Conservation (phyloP, 2,113 vertebrate species). For the Phylloscopus whistleri region DNA sequence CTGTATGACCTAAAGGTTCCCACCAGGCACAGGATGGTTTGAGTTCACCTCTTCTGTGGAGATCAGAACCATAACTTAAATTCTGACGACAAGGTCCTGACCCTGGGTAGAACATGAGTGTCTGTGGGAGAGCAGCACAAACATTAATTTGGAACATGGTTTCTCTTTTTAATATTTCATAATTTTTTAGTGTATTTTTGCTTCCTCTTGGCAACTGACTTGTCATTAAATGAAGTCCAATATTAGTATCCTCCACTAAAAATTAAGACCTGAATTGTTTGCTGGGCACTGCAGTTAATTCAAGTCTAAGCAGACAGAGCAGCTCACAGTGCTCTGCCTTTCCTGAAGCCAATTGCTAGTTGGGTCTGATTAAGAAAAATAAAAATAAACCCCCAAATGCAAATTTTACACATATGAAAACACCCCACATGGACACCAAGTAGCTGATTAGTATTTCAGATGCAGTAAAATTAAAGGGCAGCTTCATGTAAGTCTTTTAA, state of each 20-base stretch:
- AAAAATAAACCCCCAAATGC: not conserved
- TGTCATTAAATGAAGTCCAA: not conserved
- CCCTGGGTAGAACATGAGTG: accelerated
- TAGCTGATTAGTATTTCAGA: not conserved
- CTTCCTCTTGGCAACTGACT: not conserved
- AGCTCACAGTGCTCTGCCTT: not conserved
- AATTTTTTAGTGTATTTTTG: not conserved
- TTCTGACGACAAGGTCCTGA: not conserved
- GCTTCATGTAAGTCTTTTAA: not conserved
- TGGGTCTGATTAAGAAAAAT: not conserved
- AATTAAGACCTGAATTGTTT: not conserved
- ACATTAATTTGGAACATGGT: not conserved
- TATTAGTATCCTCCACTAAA: not conserved
- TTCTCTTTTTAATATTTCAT: not conserved
- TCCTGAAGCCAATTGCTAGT: not conserved
- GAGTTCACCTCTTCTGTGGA: not conserved
- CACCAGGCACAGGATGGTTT: not conserved
- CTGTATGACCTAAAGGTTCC: not conserved
- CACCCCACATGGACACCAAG: not conserved
- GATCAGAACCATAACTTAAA: not conserved
- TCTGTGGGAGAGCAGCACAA: not conserved
- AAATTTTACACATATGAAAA: not conserved
- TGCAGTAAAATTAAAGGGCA: not conserved
- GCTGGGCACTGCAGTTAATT: not conserved
- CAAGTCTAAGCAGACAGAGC: not conserved